Evolutionary conservation across 2,888 invertebrate species (phyloP).

Genomic region (Dichetophora obliterata): DNA sequence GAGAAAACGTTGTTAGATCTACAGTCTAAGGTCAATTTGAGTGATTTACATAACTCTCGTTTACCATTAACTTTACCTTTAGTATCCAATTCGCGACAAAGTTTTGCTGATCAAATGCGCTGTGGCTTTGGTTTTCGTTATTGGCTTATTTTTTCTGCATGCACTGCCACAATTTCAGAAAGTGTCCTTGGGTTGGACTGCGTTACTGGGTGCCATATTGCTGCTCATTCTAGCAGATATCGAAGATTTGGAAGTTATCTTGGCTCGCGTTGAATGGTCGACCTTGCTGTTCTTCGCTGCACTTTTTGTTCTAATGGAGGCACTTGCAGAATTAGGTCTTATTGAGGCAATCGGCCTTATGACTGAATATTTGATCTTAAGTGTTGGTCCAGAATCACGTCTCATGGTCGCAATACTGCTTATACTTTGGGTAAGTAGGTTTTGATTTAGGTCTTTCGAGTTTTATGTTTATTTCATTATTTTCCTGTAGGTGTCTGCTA

Average conservation of each 20-base stretch:
- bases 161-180: constrained; percentile 78
- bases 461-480: no score
- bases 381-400: constrained; percentile 74
- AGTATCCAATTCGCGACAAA: constrained; percentile 82
- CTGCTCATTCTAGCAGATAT: constrained; percentile 82
- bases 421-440: constrained; percentile 78
- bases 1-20: constrained; percentile 72
- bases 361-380: constrained; percentile 76
- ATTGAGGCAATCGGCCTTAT: constrained; percentile 82
- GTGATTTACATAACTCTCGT: no score
- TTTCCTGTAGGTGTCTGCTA: constrained; percentile 70
- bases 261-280: constrained; percentile 89
- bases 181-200: constrained; percentile 86
- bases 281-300: constrained; percentile 89
- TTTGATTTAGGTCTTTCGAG: no score
- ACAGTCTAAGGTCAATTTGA: constrained; percentile 69
- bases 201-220: constrained; percentile 82
- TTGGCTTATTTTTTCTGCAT: constrained; percentile 83
- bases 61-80: no score
- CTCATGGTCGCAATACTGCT: constrained; percentile 80
- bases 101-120: constrained; percentile 80
- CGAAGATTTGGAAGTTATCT: constrained; percentile 81
- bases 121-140: constrained; percentile 78
- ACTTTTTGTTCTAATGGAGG: constrained; percentile 90
- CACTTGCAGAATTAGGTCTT: constrained; percentile 81